Percentiles rank a stretch among this genome's conserved stretches.
Conservation (phyloP, 2,888 invertebrate genomes). For the Camptogramma bilineatum region DNA sequence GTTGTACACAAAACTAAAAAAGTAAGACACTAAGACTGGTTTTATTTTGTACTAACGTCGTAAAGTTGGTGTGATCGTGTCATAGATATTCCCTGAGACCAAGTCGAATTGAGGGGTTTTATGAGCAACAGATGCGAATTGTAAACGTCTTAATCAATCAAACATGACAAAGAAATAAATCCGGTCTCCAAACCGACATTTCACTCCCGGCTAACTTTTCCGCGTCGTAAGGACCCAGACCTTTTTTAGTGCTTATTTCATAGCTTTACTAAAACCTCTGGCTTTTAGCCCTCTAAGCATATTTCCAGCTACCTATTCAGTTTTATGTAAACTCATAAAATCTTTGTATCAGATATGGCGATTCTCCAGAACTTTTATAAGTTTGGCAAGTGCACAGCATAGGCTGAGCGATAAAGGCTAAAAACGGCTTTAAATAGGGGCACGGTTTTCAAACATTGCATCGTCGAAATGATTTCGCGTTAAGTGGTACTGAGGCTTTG, state of each 20-base stretch:
- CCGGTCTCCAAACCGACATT: conserved; percentile 10
- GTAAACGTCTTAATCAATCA: conserved; percentile 9
- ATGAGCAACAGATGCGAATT: neutral
- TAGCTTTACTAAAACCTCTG: conserved; percentile 20
- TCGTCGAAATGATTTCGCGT: conserved; percentile 17
- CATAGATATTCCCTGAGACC: neutral
- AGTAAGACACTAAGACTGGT: too few species aligned
- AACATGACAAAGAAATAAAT: conserved; percentile 12
- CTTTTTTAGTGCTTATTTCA: conserved; percentile 27
- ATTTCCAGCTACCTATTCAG: conserved; percentile 36
- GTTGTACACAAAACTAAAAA: too few species aligned
- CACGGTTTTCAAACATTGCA: conserved; percentile 21
- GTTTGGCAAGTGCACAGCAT: conserved; percentile 34
- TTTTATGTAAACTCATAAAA: conserved; percentile 43
- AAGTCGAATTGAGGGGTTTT: neutral
- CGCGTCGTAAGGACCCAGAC: conserved; percentile 4
- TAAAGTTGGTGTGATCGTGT: neutral
- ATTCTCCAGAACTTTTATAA: conserved; percentile 40
- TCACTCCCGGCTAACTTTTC: conserved; percentile 14
- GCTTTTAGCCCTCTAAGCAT: conserved; percentile 26
- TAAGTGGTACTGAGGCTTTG: conserved; percentile 8
- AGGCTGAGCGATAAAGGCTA: conserved; percentile 18
- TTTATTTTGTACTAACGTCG: too few species aligned
- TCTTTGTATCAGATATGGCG: conserved; percentile 45
- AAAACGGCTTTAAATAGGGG: conserved; percentile 11